Conservation (phyloP, 2,113 vertebrate genomes). For the Suricata suricatta region DNA sequence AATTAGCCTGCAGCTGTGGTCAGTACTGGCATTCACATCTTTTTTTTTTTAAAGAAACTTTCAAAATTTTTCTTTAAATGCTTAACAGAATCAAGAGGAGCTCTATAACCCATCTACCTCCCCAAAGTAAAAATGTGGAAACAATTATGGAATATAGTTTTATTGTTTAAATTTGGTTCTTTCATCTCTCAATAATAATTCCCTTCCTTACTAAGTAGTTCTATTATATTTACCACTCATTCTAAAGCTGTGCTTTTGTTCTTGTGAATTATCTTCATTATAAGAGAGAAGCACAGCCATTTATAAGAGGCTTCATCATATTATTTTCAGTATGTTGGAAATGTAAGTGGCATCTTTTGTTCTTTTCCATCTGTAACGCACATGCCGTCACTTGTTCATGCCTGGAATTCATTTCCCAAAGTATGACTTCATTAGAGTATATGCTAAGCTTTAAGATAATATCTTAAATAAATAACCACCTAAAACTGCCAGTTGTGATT, state of each 20-base stretch:
- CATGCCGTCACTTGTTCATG: background rate
- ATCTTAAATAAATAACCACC: background rate
- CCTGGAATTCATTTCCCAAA: slow-evolving; percentile 24
- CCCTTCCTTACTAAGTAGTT: background rate
- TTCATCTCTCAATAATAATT: slow-evolving; percentile 34
- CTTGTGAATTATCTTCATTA: slow-evolving; percentile 6
- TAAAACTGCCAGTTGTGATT: background rate
- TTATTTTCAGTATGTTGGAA: slow-evolving; percentile 35
- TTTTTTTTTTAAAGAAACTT: background rate
- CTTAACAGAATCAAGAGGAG: slow-evolving; percentile 7
- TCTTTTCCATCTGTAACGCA: slow-evolving; percentile 40
- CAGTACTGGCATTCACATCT: background rate
- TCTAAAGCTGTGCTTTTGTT: slow-evolving; percentile 34
- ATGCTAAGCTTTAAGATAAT: slow-evolving; percentile 38
- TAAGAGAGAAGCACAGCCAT: background rate
- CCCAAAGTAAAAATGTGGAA: slow-evolving; percentile 28
- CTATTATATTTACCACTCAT: background rate
- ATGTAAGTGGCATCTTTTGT: background rate
- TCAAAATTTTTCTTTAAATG: slow-evolving; percentile 19
- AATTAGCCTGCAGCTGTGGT: background rate
- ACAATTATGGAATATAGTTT: background rate
- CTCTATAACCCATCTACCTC: background rate
- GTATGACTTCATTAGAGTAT: background rate
- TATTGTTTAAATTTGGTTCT: slow-evolving; percentile 16
- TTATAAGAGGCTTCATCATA: slow-evolving; percentile 4